A percentile compares a stretch with the other conserved stretches of the same genome.
Conservation (phyloP, 2,113 vertebrate species). For the Actinemys pallida region DNA sequence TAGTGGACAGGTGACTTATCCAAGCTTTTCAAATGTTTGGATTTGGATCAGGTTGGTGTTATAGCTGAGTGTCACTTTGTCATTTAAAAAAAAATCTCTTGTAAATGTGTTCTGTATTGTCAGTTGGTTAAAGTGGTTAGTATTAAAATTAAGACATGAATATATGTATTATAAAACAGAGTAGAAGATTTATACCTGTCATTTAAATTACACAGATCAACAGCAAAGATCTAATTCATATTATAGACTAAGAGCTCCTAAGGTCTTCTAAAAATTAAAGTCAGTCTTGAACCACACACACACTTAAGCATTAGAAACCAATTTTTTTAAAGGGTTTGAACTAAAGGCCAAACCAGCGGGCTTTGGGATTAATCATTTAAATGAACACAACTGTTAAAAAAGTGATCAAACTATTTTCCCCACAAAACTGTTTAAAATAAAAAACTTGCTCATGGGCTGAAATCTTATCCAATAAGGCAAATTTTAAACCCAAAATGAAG, state of each 20-base stretch:
- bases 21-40: not conserved
- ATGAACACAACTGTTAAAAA: not conserved
- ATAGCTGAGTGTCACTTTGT: not conserved
- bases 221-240: not conserved
- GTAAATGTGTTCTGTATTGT: not conserved
- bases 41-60: not conserved
- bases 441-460: not conserved
- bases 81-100: not conserved
- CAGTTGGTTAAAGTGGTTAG: not conserved
- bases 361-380: not conserved
- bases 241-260: not conserved
- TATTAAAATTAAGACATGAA: not conserved
- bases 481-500: not conserved
- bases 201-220: not conserved
- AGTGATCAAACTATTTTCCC: not conserved
- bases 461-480: not conserved
- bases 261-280: not conserved
- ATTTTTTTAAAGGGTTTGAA: not conserved
- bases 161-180: not conserved
- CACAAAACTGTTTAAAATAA: not conserved
- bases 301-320: not conserved
- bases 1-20: not conserved
- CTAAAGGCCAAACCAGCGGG: not conserved
- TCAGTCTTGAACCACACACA: not conserved
- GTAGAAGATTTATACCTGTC: not conserved